Conservation (phyloP, 2,797 vertebrate species). For the Protonibea diacanthus region DNA sequence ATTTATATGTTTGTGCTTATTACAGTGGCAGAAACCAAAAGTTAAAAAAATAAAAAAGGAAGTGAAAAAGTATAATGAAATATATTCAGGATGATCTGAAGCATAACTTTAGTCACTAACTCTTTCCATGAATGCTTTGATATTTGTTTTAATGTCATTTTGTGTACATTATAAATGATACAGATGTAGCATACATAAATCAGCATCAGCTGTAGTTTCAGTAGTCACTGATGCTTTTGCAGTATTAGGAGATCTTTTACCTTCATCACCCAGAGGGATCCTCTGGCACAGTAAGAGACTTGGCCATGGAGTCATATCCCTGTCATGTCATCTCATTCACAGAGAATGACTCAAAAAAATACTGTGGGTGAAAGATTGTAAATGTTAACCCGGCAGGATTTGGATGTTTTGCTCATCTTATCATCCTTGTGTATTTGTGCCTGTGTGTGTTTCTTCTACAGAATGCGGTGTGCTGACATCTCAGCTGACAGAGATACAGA, state of each 20-base stretch:
- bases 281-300: slow-evolving; percentile 10
- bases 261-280: not conserved
- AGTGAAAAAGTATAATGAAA: not conserved
- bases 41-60: not conserved
- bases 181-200: not conserved
- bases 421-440: slow-evolving; percentile 18
- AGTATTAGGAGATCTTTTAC: slow-evolving; percentile 1
- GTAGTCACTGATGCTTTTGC: not conserved
- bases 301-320: not conserved
- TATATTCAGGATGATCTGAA: not conserved
- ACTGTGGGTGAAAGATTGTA: not conserved
- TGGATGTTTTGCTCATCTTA: slow-evolving; percentile 11
- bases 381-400: not conserved
- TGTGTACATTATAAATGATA: not conserved
- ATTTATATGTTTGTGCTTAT: not conserved
- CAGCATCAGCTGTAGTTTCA: not conserved
- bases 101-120: not conserved
- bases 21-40: not conserved
- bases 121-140: not conserved
- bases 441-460: slow-evolving; percentile 52
- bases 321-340: slow-evolving; percentile 15
- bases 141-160: not conserved
- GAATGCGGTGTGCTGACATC: slow-evolving; percentile 84
- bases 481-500: slow-evolving; percentile 56
- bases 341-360: slow-evolving; percentile 46